phyloP scores from a whole-genome alignment of 2,113 vertebrate species.

The Sprattus sprattus region DNA sequence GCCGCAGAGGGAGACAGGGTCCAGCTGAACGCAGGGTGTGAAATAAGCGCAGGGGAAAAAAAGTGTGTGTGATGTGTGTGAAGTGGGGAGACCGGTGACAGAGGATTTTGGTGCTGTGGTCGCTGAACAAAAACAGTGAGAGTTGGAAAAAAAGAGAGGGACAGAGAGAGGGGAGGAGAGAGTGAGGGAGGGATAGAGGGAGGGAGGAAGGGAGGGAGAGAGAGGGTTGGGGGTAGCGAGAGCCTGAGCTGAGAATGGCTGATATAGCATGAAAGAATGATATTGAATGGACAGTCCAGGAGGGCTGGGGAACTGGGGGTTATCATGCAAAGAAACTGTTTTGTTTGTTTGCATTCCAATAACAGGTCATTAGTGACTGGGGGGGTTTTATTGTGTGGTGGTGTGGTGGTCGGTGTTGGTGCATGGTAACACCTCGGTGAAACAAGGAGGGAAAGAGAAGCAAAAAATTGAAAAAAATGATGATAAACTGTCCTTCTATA shows the following conservation, averaged over 20 bases:
- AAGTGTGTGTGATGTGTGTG: background rate
- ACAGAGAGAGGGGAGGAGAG: slow-evolving; percentile 51
- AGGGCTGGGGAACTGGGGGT: background rate
- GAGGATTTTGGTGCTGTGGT: background rate
- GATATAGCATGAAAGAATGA: background rate
- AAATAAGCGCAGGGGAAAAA: background rate
- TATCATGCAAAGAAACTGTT: background rate
- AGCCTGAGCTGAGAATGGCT: background rate
- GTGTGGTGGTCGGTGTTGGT: background rate
- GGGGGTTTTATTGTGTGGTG: background rate
- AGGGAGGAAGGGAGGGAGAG: slow-evolving; percentile 4
- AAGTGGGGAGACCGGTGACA: background rate
- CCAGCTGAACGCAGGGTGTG: background rate
- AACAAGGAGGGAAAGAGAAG: background rate
- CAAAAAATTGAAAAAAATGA: background rate
- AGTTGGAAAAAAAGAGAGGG: background rate
- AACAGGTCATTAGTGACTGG: background rate
- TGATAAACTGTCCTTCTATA: background rate
- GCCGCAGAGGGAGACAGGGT: background rate
- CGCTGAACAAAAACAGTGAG: background rate
- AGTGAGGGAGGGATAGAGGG: background rate
- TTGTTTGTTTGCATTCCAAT: background rate
- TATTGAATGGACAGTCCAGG: background rate
- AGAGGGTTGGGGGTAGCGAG: slow-evolving; percentile 46
- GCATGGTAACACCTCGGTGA: background rate